Percentiles rank a stretch among this genome's conserved stretches.
phyloP scores from a whole-genome alignment of 1,140 invertebrate species.

The Acromyrmex charruanus region DNA sequence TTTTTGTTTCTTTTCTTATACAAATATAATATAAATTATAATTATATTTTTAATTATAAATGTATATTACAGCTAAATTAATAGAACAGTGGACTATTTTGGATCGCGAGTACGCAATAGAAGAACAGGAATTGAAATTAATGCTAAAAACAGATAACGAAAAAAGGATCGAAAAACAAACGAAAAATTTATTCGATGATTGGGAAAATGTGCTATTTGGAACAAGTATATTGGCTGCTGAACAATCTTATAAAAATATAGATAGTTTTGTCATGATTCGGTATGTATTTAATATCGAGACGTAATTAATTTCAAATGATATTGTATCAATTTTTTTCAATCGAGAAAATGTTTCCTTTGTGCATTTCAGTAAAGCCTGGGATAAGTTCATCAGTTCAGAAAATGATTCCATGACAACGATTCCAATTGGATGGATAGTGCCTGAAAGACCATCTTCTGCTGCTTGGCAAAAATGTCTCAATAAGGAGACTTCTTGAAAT shows the following conservation, averaged over 20 bases:
- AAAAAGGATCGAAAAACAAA: constrained; percentile 79
- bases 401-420: constrained; percentile 79
- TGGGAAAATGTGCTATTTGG: constrained; percentile 83
- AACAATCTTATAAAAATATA: constrained; percentile 81
- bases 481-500: constrained; percentile 71
- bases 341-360: constrained; percentile 38
- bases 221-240: constrained; percentile 71
- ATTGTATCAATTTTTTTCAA: not conserved
- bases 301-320: constrained; percentile 9
- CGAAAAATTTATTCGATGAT: constrained; percentile 78
- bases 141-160: constrained; percentile 84
- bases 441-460: constrained; percentile 82
- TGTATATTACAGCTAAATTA: constrained; percentile 78
- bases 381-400: constrained; percentile 85
- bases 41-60: constrained; percentile 16
- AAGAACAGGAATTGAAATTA: constrained; percentile 84
- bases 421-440: constrained; percentile 88
- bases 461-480: constrained; percentile 84
- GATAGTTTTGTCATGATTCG: constrained; percentile 83
- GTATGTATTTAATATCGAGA: constrained; percentile 69
- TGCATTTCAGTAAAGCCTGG: constrained; percentile 86
- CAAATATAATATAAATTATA: constrained; percentile 7
- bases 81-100: constrained; percentile 81
- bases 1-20: not conserved
- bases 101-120: constrained; percentile 82